These are phyloP conservation scores for Artibeus lituratus DNA, from an alignment of 2,797 vertebrate genomes.

Conservation along the genomic window DNA sequence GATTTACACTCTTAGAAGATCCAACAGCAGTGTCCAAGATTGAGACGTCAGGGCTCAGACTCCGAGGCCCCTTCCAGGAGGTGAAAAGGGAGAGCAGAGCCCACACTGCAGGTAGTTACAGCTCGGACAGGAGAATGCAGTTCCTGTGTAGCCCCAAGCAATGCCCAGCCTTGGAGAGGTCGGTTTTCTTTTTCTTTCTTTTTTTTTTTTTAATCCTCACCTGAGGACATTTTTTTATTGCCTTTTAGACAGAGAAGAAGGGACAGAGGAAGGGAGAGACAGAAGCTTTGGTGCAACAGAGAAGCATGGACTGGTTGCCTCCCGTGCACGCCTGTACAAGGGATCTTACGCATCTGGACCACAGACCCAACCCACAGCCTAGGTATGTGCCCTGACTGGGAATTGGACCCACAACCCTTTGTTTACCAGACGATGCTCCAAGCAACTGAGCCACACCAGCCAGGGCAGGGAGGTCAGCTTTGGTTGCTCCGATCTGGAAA, in stretches of 20 bases:
- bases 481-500: neutral
- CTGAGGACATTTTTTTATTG: neutral
- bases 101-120: fast-evolving
- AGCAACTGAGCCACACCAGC: neutral
- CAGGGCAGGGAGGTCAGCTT: neutral
- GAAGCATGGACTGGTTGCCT: neutral
- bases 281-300: neutral
- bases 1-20: neutral
- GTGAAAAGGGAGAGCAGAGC: neutral
- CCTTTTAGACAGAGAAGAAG: neutral
- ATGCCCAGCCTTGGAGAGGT: neutral
- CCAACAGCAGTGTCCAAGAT: neutral
- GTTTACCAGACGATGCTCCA: neutral
- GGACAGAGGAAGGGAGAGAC: neutral
- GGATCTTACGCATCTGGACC: neutral
- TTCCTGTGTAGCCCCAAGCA: neutral
- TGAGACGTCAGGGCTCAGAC: neutral
- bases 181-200: no score
- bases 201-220: neutral
- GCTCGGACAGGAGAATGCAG: neutral
- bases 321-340: neutral
- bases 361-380: neutral
- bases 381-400: neutral
- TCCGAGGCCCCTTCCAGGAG: neutral
- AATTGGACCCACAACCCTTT: neutral